Percentiles rank a stretch among this genome's conserved stretches.
Conservation (phyloP, 1,140 invertebrate species). For the Drosophila punjabiensis region DNA sequence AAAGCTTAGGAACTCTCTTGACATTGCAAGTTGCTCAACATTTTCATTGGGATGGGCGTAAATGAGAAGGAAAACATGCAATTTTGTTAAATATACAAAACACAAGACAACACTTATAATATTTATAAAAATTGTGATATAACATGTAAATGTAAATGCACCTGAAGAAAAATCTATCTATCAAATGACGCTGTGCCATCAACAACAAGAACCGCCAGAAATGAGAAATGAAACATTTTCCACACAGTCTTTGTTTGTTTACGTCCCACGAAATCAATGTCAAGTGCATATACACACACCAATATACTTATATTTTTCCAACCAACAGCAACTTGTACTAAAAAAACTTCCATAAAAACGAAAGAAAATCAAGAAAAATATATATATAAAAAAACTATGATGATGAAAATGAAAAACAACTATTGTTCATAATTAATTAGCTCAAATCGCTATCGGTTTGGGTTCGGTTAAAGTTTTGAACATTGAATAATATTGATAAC, state of each 20-base stretch:
- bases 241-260: constrained; percentile 56
- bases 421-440: constrained; percentile 28
- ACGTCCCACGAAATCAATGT: constrained; percentile 72
- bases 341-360: constrained; percentile 54
- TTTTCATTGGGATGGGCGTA: constrained; percentile 62
- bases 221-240: constrained; percentile 41
- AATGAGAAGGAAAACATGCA: constrained; percentile 56
- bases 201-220: constrained; percentile 43
- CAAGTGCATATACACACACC: constrained; percentile 53
- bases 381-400: constrained; percentile 19
- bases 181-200: constrained; percentile 80
- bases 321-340: constrained; percentile 45
- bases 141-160: constrained; percentile 82
- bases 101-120: constrained; percentile 60
- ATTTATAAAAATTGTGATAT: constrained; percentile 78
- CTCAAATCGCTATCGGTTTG: constrained; percentile 17
- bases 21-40: constrained; percentile 68
- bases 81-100: constrained; percentile 69
- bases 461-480: constrained; percentile 42
- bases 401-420: constrained; percentile 24
- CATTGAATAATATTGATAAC: constrained; percentile 18
- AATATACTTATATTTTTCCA: constrained; percentile 78
- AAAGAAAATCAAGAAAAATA: constrained; percentile 18
- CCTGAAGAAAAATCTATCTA: constrained; percentile 80
- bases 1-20: constrained; percentile 55